Percentiles rank a stretch among this genome's conserved stretches.
Conservation (phyloP, 2,888 invertebrate genomes). For the Pterostichus niger region DNA sequence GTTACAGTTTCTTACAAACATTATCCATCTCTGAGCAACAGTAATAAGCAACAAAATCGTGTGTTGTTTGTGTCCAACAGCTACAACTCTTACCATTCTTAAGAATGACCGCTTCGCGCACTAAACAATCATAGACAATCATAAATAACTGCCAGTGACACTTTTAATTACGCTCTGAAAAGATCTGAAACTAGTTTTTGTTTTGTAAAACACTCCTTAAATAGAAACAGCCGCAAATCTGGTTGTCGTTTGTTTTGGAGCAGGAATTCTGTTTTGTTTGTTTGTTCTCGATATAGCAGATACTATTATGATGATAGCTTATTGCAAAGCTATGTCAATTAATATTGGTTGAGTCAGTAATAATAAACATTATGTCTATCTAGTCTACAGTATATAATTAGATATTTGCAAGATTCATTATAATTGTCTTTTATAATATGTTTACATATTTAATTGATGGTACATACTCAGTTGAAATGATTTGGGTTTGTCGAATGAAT, state of each 20-base stretch:
- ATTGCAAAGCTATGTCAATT: no score
- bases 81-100: constrained; percentile 1
- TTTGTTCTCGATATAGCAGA: neutral
- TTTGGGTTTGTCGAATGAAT: no score
- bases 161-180: constrained; percentile 43
- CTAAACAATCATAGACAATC: constrained; percentile 28
- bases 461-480: no score
- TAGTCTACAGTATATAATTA: no score
- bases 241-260: constrained; percentile 13
- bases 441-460: no score
- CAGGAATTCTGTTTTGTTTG: constrained; percentile 8
- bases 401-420: no score
- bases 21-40: neutral
- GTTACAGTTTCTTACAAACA: neutral
- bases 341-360: no score
- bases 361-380: no score
- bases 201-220: constrained; percentile 12
- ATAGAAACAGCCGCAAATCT: constrained; percentile 3
- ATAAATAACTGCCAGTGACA: constrained; percentile 28
- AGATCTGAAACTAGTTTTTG: constrained; percentile 3
- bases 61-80: neutral
- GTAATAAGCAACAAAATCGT: no score
- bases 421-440: no score
- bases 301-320: neutral
- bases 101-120: neutral